Conservation (phyloP, 2,888 invertebrate genomes). For the Leptinotarsa haldemani region DNA sequence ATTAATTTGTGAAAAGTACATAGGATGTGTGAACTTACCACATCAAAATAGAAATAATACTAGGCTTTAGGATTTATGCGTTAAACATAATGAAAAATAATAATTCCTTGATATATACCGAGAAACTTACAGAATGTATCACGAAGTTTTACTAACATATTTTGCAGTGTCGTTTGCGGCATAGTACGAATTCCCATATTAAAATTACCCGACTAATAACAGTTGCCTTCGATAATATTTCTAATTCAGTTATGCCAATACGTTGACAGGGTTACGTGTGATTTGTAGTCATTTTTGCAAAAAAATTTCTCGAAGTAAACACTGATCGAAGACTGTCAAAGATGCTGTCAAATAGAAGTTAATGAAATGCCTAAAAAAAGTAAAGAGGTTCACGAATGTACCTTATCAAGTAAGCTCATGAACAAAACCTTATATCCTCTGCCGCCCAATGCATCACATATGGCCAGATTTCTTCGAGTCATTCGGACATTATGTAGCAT, state of each 20-base stretch:
- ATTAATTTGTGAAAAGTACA: no score
- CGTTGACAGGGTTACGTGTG: not conserved
- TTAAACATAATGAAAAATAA: no score
- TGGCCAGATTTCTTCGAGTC: constrained; percentile 4
- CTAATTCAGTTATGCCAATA: not conserved
- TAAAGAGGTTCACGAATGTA: constrained; percentile 16
- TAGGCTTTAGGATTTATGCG: no score
- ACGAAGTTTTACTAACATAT: no score
- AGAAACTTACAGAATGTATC: no score
- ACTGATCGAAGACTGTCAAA: not conserved
- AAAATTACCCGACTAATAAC: no score
- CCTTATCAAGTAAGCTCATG: not conserved
- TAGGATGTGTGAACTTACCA: no score
- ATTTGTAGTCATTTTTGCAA: not conserved
- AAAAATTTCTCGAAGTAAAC: not conserved
- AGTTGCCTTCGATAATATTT: no score
- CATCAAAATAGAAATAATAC: no score
- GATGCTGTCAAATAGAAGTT: not conserved
- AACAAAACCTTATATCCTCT: constrained; percentile 16
- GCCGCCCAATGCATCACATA: constrained; percentile 26
- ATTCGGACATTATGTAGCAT: constrained; percentile 24
- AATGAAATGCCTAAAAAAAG: not conserved
- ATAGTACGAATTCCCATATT: no score
- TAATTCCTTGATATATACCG: no score
- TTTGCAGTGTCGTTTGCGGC: no score